A percentile compares a stretch with the other conserved stretches of the same genome.
Conservation (phyloP, 2,888 invertebrate genomes). For the Dryococelus australis region DNA sequence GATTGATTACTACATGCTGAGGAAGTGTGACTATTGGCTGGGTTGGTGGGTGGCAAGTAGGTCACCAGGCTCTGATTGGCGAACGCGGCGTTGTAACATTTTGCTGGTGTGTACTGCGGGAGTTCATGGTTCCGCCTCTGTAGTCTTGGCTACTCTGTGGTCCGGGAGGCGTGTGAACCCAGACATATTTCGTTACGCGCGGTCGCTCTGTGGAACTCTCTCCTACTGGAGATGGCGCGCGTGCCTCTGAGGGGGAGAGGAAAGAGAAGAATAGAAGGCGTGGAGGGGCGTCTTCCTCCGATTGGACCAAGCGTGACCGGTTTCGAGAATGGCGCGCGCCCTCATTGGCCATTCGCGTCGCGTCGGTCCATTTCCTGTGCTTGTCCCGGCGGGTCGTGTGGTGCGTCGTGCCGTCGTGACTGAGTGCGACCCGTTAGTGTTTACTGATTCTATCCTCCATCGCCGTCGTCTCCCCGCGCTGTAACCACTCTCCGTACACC, state of each 20-base stretch:
- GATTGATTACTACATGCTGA: no score
- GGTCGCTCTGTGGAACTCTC: neutral
- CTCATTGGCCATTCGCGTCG: slow-evolving; percentile 3
- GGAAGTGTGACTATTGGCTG: no score
- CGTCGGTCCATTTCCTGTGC: neutral
- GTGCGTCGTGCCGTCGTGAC: neutral
- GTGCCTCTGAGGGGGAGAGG: neutral
- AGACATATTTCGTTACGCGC: no score
- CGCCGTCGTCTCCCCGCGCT: neutral
- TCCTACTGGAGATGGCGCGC: neutral
- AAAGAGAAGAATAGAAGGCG: neutral
- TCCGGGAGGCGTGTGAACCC: no score
- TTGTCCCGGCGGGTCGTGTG: neutral
- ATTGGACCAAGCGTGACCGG: slow-evolving; percentile 6
- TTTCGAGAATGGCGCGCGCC: slow-evolving; percentile 4
- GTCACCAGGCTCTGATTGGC: no score
- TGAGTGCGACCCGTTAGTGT: slow-evolving; percentile 10
- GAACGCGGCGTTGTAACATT: no score
- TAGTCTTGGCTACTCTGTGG: no score
- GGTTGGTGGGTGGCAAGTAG: no score
- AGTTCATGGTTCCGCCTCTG: no score
- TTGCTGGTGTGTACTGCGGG: no score
- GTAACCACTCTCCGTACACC: no score
- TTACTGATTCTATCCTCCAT: neutral
- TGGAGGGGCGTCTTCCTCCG: neutral